Conservation (phyloP, 2,797 vertebrate genomes). For the Phataginus tetradactyla region DNA sequence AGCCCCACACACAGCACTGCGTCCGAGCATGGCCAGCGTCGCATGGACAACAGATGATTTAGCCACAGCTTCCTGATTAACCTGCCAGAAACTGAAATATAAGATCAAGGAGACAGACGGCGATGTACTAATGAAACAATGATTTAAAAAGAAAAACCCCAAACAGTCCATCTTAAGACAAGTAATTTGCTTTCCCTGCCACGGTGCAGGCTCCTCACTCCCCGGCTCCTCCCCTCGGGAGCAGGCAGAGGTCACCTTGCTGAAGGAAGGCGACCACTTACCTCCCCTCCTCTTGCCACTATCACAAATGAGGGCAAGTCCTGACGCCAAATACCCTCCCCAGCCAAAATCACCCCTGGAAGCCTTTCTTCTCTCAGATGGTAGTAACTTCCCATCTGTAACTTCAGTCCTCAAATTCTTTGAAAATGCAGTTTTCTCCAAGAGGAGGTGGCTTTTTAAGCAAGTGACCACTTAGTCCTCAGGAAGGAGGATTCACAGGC, state of each 20-base stretch:
- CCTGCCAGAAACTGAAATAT: constrained; percentile 65
- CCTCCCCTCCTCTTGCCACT: background rate
- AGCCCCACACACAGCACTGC: background rate
- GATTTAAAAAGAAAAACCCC: constrained; percentile 56
- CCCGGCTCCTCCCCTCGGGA: background rate
- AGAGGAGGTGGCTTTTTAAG: constrained; percentile 23
- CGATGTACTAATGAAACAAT: constrained; percentile 52
- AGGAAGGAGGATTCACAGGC: constrained; percentile 31
- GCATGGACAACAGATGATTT: constrained; percentile 51
- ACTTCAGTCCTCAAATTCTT: background rate
- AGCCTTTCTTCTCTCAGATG: background rate
- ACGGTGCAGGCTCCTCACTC: background rate
- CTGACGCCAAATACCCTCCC: background rate
- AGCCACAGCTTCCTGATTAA: constrained; percentile 60
- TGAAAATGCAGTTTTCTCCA: background rate
- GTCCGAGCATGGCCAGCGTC: background rate
- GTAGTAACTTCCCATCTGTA: background rate
- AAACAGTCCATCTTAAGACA: background rate
- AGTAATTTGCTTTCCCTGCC: constrained; percentile 2
- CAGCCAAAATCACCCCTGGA: background rate
- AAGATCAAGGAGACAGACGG: constrained; percentile 50
- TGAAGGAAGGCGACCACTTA: background rate
- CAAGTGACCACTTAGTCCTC: background rate
- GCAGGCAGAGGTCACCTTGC: background rate
- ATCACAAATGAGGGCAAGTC: background rate